Percentiles rank a stretch among this genome's conserved stretches.
These are phyloP conservation scores for Microcebus jonahi DNA, from an alignment of 2,113 vertebrate species.

Conservation along the genomic window DNA sequence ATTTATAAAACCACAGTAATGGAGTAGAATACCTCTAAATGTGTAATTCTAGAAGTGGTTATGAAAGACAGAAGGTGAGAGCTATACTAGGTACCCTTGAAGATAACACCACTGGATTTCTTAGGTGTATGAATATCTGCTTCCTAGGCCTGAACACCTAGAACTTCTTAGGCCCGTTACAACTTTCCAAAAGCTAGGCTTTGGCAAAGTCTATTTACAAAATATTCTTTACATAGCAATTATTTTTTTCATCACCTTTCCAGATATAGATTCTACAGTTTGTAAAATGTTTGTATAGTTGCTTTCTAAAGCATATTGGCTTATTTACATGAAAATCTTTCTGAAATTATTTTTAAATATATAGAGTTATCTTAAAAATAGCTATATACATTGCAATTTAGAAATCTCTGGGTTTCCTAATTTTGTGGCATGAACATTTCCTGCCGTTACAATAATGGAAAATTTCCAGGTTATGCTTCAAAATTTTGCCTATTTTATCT, in stretches of 20 bases:
- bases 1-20: neutral
- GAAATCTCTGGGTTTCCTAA: neutral
- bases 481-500: neutral
- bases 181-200: neutral
- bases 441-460: neutral
- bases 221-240: neutral
- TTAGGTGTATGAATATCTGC: neutral
- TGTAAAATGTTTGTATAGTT: neutral
- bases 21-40: neutral
- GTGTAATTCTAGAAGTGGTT: neutral
- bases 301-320: neutral
- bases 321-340: neutral
- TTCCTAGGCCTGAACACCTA: neutral
- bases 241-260: neutral
- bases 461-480: neutral
- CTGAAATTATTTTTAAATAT: neutral
- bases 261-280: neutral
- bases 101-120: neutral
- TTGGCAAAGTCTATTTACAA: neutral
- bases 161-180: neutral
- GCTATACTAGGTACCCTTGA: neutral
- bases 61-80: neutral
- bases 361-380: neutral
- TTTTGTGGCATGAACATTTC: neutral
- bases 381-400: neutral